phyloP scores from a whole-genome alignment of 2,113 vertebrate genomes.

The Zeus faber region DNA sequence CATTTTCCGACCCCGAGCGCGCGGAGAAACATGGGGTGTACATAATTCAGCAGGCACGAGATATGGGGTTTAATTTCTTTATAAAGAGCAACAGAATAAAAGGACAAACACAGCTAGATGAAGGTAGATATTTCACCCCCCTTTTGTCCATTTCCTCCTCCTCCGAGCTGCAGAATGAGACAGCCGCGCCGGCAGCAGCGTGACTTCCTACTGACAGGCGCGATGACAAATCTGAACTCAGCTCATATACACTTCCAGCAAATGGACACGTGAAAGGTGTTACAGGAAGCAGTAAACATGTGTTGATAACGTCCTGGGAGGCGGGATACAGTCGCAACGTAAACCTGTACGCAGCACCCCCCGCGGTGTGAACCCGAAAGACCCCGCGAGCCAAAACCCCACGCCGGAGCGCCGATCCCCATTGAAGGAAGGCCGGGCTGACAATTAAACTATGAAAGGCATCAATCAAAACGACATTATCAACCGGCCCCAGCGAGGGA shows the following conservation, averaged over 20 bases:
- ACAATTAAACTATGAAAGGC: conserved; percentile 62
- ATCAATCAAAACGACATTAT: conserved; percentile 64
- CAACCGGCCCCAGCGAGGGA: conserved; percentile 50
- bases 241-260: conserved; percentile 49
- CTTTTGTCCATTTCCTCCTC: too few species aligned
- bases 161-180: too few species aligned
- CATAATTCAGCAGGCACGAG: too few species aligned
- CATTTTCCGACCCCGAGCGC: too few species aligned
- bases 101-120: too few species aligned
- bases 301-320: conserved; percentile 49
- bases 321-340: conserved; percentile 36
- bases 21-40: too few species aligned
- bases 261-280: conserved; percentile 60
- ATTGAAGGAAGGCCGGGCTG: conserved; percentile 47
- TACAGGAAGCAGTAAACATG: conserved; percentile 61
- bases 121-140: too few species aligned
- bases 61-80: too few species aligned
- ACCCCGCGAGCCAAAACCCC: neutral
- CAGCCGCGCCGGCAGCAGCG: too few species aligned
- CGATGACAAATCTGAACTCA: conserved; percentile 41
- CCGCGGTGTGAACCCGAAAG: neutral
- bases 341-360: neutral
- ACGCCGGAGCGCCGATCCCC: conserved; percentile 22
- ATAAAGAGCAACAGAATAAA: too few species aligned
- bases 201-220: conserved; percentile 50